These are phyloP conservation scores for Callimorpha dominula DNA, from an alignment of 2,888 invertebrate genomes.

Conservation along the genomic window DNA sequence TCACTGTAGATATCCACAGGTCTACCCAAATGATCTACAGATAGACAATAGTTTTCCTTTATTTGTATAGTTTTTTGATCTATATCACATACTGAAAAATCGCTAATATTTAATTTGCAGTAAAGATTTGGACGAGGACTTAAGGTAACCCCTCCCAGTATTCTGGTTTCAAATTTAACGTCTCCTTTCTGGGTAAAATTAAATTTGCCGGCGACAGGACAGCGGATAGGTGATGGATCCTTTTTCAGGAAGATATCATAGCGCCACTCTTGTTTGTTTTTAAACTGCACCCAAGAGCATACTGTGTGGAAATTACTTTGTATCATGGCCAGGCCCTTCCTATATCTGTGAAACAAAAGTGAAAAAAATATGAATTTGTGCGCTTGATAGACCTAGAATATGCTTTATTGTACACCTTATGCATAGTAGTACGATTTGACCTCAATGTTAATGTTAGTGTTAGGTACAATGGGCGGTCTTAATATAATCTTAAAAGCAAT, in stretches of 20 bases:
- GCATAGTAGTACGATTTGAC: too few relatives aligned
- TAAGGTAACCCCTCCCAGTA: constrained; percentile 97
- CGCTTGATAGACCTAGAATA: background rate
- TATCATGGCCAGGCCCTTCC: constrained; percentile 95
- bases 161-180: constrained; percentile 96
- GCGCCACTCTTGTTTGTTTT: constrained; percentile 94
- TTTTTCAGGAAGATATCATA: constrained; percentile 95
- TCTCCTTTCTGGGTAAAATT: constrained; percentile 97
- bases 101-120: constrained; percentile 97
- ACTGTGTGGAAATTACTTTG: constrained; percentile 96
- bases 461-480: too few relatives aligned
- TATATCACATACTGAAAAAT: constrained; percentile 97
- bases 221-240: constrained; percentile 96
- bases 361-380: background rate
- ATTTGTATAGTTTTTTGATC: constrained; percentile 98
- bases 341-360: constrained; percentile 88
- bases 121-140: constrained; percentile 97
- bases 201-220: constrained; percentile 98
- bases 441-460: too few relatives aligned
- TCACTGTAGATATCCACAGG: constrained; percentile 98
- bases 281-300: constrained; percentile 97
- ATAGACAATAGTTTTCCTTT: constrained; percentile 98
- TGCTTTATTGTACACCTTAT: too few relatives aligned
- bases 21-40: constrained; percentile 97
- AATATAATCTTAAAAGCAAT: too few relatives aligned